These are phyloP conservation scores for Corythornis cristatus DNA, from an alignment of 2,113 vertebrate genomes.

Conservation along the genomic window DNA sequence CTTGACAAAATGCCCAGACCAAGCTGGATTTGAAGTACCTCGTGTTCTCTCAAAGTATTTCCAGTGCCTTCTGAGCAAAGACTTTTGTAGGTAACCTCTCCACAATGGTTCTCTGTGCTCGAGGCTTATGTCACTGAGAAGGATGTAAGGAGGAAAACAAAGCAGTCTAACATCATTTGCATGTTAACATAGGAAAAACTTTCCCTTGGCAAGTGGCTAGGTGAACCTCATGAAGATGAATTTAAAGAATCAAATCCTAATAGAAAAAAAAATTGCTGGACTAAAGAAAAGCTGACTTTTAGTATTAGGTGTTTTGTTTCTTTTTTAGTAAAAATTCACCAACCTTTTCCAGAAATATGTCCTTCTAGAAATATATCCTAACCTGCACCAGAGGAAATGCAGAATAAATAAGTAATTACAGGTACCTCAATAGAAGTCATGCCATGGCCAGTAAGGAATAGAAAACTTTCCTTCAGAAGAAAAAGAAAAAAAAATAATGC, in stretches of 20 bases:
- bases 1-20: not conserved
- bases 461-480: not conserved
- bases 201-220: not conserved
- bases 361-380: not conserved
- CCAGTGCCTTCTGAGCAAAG: not conserved
- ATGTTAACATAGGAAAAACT: not conserved
- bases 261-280: not conserved
- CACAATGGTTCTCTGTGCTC: not conserved
- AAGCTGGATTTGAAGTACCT: not conserved
- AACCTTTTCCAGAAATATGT: not conserved
- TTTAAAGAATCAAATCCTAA: not conserved
- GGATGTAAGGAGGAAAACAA: not conserved
- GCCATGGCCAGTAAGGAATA: conserved; percentile 22
- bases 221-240: not conserved
- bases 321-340: not conserved
- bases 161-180: not conserved
- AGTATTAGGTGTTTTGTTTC: too few relatives aligned
- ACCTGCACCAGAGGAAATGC: conserved; percentile 10
- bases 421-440: conserved; percentile 14
- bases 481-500: not conserved
- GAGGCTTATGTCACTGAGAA: not conserved
- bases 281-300: not conserved
- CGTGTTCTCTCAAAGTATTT: not conserved
- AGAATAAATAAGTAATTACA: conserved; percentile 65
- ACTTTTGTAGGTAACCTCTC: not conserved